These are phyloP conservation scores for Eretmochelys imbricata DNA, from an alignment of 2,113 vertebrate genomes.

Conservation along the genomic window DNA sequence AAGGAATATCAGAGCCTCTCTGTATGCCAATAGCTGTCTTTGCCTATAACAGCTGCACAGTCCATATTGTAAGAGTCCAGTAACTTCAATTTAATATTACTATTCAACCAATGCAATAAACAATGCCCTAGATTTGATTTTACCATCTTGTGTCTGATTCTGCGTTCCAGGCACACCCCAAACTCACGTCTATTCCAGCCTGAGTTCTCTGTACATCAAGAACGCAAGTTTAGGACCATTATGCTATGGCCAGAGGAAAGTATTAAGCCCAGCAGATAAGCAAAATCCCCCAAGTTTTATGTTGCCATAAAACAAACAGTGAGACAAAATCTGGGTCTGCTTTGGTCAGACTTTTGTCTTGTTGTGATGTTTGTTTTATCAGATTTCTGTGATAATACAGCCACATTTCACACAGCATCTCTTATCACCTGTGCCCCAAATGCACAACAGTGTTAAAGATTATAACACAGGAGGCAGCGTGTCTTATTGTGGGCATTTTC, in stretches of 20 bases:
- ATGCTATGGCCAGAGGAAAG: background rate
- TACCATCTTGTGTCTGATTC: background rate
- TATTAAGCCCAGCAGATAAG: constrained; percentile 12
- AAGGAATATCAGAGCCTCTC: background rate
- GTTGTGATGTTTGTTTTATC: background rate
- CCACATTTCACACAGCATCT: background rate
- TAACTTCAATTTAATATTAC: constrained; percentile 14
- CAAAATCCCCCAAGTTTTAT: background rate
- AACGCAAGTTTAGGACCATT: background rate
- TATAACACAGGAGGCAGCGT: background rate
- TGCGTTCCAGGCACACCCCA: background rate
- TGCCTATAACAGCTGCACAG: background rate
- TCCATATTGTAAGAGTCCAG: background rate
- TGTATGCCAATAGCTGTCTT: background rate
- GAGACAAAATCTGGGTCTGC: background rate
- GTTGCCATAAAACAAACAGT: background rate
- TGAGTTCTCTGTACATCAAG: background rate
- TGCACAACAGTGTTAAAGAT: background rate
- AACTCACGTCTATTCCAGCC: background rate
- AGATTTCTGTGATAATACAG: background rate
- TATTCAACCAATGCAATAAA: constrained; percentile 34
- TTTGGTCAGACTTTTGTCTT: constrained; percentile 10
- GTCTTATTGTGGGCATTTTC: background rate
- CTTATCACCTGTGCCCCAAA: background rate
- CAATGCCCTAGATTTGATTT: constrained; percentile 20